Evolutionary conservation across 1,140 invertebrate species (phyloP).

Genomic region (Manduca sexta): DNA sequence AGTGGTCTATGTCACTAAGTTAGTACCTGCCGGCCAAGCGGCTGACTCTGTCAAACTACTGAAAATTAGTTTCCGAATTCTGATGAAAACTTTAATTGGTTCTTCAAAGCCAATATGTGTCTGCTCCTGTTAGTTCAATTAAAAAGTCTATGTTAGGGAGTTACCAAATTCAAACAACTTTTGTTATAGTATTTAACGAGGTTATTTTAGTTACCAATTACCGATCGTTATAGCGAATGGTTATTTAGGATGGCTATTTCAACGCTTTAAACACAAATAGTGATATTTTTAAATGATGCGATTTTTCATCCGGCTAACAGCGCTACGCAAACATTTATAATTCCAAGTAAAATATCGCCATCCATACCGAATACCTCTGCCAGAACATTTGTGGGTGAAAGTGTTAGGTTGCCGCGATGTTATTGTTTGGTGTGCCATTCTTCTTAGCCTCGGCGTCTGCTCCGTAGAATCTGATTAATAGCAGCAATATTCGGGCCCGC

Average conservation of each 20-base stretch:
- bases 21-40: slow-evolving; percentile 40
- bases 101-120: slow-evolving; percentile 61
- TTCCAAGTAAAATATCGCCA: slow-evolving; percentile 3
- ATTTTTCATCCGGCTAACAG: no score
- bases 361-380: neutral
- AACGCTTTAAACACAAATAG: no score
- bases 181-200: slow-evolving; percentile 15
- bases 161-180: slow-evolving; percentile 29
- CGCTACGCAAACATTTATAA: slow-evolving; percentile 1
- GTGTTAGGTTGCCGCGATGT: slow-evolving; percentile 4
- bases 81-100: slow-evolving; percentile 71
- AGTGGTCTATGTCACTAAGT: slow-evolving; percentile 33
- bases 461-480: slow-evolving; percentile 51
- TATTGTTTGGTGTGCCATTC: slow-evolving; percentile 39
- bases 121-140: slow-evolving; percentile 40
- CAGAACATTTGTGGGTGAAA: neutral
- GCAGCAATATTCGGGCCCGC: slow-evolving; percentile 45
- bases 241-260: no score
- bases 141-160: slow-evolving; percentile 38
- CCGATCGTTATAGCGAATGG: neutral
- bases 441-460: slow-evolving; percentile 25
- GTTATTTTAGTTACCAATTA: no score
- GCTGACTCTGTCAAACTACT: slow-evolving; percentile 66
- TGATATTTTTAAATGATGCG: no score
- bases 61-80: slow-evolving; percentile 66